A percentile compares a stretch with the other conserved stretches of the same genome.
Evolutionary conservation across 2,888 invertebrate species (phyloP).

Genomic region (Desoria tigrina): DNA sequence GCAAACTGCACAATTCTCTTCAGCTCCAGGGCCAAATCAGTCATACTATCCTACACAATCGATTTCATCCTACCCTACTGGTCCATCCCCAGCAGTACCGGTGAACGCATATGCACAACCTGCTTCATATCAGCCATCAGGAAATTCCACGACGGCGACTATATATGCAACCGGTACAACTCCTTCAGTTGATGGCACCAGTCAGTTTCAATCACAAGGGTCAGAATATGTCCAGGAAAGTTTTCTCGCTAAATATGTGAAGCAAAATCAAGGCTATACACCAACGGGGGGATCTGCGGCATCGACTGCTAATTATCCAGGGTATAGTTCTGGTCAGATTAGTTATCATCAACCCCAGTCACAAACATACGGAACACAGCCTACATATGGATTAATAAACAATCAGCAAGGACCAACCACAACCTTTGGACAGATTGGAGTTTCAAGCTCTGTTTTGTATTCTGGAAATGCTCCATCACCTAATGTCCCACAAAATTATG

Average conservation of each 20-base stretch:
- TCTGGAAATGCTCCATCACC: no score
- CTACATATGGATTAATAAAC: no score
- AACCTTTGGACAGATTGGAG: no score
- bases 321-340: no score
- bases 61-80: not conserved
- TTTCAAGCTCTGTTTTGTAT: no score
- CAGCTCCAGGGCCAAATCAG: no score
- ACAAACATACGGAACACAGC: not conserved
- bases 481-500: no score
- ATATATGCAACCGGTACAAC: not conserved
- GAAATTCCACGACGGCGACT: not conserved
- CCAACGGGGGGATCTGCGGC: no score
- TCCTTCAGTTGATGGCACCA: slow-evolving; percentile 2
- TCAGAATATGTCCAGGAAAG: slow-evolving; percentile 25
- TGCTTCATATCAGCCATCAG: not conserved
- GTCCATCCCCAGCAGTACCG: not conserved
- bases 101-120: not conserved
- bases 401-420: no score
- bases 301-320: no score
- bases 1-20: no score
- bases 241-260: slow-evolving; percentile 32
- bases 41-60: not conserved
- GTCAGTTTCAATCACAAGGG: not conserved
- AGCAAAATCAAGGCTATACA: slow-evolving; percentile 23
- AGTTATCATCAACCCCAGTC: slow-evolving; percentile 19